Evolutionary conservation across 2,888 invertebrate species (phyloP).

Genomic region (Endotricha flammealis): DNA sequence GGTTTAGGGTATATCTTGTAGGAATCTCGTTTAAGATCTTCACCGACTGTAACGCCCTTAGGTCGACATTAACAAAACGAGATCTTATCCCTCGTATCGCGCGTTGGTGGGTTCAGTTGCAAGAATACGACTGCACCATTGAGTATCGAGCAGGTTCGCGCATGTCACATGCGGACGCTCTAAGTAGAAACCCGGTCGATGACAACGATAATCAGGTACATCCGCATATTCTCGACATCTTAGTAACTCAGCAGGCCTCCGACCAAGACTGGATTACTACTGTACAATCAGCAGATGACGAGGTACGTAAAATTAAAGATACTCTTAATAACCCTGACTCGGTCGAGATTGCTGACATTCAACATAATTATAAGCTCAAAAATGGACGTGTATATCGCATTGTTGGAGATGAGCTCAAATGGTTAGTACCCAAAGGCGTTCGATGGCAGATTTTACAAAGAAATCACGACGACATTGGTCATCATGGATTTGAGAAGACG

Average conservation of each 20-base stretch:
- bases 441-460: constrained; percentile 12
- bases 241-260: background rate
- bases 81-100: constrained; percentile 21
- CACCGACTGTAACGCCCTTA: constrained; percentile 21
- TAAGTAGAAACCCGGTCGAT: constrained; percentile 10
- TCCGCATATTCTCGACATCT: constrained; percentile 1
- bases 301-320: constrained; percentile 14
- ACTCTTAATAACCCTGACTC: constrained; percentile 13
- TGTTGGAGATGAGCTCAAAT: constrained; percentile 11
- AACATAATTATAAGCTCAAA: constrained; percentile 22
- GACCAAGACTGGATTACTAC: constrained; percentile 17
- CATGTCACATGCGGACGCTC: constrained; percentile 21
- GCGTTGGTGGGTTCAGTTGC: constrained; percentile 21
- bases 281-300: constrained; percentile 17
- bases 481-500: constrained; percentile 13
- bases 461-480: constrained; percentile 13
- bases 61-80: constrained; percentile 15
- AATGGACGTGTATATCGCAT: constrained; percentile 15
- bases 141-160: constrained; percentile 18
- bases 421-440: constrained; percentile 11
- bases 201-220: background rate
- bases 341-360: constrained; percentile 11
- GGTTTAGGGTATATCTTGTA: constrained; percentile 20
- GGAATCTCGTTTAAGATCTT: constrained; percentile 18
- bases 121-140: constrained; percentile 20